Evolutionary conservation across 1,140 invertebrate genomes (phyloP).

Genomic region (Diabrotica undecimpunctata): DNA sequence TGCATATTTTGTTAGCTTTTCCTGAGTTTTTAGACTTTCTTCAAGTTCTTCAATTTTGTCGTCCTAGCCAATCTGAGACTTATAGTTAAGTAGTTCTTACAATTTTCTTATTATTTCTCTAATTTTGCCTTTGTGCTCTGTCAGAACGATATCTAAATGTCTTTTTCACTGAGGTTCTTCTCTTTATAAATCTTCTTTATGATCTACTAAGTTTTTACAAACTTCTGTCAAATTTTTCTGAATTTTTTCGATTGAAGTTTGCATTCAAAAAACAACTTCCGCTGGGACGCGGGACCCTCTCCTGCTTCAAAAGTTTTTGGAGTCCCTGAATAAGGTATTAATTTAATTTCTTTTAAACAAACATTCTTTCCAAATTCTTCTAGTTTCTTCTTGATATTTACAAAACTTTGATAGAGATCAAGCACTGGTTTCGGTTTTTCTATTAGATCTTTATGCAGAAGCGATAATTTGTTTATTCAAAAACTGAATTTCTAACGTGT

Average conservation of each 20-base stretch:
- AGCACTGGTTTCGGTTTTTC: constrained; percentile 38
- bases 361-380: constrained; percentile 36
- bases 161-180: constrained; percentile 31
- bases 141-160: constrained; percentile 24
- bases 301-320: background rate
- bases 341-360: constrained; percentile 23
- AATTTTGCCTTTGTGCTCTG: constrained; percentile 34
- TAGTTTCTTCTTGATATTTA: constrained; percentile 40
- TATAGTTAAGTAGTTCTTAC: constrained; percentile 30
- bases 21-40: constrained; percentile 30
- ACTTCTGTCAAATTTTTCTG: constrained; percentile 33
- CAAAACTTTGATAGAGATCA: constrained; percentile 37
- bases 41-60: constrained; percentile 28
- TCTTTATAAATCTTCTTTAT: constrained; percentile 28
- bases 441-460: constrained; percentile 37
- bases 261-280: constrained; percentile 34
- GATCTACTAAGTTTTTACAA: constrained; percentile 32
- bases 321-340: background rate
- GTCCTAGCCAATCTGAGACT: constrained; percentile 18
- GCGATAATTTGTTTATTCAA: constrained; percentile 38
- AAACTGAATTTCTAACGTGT: constrained; percentile 42
- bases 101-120: constrained; percentile 31
- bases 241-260: constrained; percentile 34
- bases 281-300: constrained; percentile 26
- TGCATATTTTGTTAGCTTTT: constrained; percentile 29